phyloP scores from a whole-genome alignment of 2,797 vertebrate species.

The Lutjanus campechanus region DNA sequence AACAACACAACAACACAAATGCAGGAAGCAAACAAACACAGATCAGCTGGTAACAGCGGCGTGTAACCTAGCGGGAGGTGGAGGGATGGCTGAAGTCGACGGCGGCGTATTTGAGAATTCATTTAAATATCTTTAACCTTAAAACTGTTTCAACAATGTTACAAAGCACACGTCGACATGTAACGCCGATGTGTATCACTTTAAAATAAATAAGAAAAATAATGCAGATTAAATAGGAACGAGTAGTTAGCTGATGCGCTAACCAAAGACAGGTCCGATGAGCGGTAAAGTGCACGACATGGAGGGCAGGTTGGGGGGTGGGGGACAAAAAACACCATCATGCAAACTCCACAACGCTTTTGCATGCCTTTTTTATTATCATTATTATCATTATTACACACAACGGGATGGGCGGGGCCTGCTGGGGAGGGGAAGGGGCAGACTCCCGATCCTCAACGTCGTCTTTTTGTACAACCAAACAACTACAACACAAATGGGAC shows the following conservation, averaged over 20 bases:
- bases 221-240: conserved; percentile 10
- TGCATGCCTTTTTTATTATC: conserved; percentile 83
- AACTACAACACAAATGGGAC: conserved; percentile 57
- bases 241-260: conserved; percentile 40
- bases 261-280: conserved; percentile 56
- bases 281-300: conserved; percentile 78
- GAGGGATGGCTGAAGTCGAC: conserved; percentile 7
- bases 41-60: background rate
- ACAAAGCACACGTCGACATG: background rate
- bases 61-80: conserved; percentile 11
- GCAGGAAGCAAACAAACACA: conserved; percentile 61
- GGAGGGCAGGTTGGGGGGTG: conserved; percentile 61
- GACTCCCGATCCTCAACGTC: conserved; percentile 28
- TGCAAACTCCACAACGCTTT: conserved; percentile 86
- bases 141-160: conserved; percentile 10
- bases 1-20: conserved; percentile 47
- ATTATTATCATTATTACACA: conserved; percentile 60
- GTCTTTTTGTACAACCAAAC: conserved; percentile 60
- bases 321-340: conserved; percentile 82
- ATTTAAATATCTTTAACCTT: conserved; percentile 15
- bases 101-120: background rate
- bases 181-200: background rate
- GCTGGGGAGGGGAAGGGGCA: conserved; percentile 24
- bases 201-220: background rate
- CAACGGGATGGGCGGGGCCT: conserved; percentile 46